A percentile compares a stretch with the other conserved stretches of the same genome.
phyloP scores from a whole-genome alignment of 1,140 invertebrate genomes.

The Dreissena polymorpha region DNA sequence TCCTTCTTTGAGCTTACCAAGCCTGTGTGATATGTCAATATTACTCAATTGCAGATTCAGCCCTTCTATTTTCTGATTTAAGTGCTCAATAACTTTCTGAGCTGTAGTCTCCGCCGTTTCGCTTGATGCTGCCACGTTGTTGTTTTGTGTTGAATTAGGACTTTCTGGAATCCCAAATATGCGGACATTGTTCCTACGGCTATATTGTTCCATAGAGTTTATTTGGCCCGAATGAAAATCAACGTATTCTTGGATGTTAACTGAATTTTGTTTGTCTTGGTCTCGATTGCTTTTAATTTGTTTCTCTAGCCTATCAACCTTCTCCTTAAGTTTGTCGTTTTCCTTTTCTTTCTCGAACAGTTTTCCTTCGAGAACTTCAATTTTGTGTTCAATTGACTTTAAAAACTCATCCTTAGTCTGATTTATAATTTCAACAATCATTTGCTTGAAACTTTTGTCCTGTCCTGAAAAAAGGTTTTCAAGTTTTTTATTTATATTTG shows the following conservation, averaged over 20 bases:
- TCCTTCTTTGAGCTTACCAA: neutral
- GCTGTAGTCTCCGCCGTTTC: neutral
- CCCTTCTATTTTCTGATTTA: neutral
- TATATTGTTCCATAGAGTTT: neutral
- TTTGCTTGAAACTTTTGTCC: neutral
- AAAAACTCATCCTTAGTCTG: slow-evolving; percentile 8
- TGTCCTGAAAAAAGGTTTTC: neutral
- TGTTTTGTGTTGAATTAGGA: neutral
- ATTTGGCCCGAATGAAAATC: neutral
- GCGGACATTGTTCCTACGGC: neutral
- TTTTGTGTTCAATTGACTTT: neutral
- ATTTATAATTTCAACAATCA: neutral
- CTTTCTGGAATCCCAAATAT: neutral
- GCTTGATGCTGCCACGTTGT: neutral
- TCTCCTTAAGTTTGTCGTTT: slow-evolving; percentile 8
- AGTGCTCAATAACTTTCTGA: slow-evolving; percentile 3
- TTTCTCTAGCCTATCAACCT: neutral
- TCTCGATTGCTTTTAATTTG: neutral
- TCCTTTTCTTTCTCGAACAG: slow-evolving; percentile 10
- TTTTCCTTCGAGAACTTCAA: slow-evolving; percentile 39
- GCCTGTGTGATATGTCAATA: slow-evolving; percentile 27
- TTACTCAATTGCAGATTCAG: slow-evolving; percentile 3
- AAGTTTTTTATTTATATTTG: neutral
- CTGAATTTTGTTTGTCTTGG: neutral
- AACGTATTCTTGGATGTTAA: neutral